Percentiles rank a stretch among this genome's conserved stretches.
These are phyloP conservation scores for Carcharodon carcharias DNA, from an alignment of 2,797 vertebrate genomes.

Conservation along the genomic window DNA sequence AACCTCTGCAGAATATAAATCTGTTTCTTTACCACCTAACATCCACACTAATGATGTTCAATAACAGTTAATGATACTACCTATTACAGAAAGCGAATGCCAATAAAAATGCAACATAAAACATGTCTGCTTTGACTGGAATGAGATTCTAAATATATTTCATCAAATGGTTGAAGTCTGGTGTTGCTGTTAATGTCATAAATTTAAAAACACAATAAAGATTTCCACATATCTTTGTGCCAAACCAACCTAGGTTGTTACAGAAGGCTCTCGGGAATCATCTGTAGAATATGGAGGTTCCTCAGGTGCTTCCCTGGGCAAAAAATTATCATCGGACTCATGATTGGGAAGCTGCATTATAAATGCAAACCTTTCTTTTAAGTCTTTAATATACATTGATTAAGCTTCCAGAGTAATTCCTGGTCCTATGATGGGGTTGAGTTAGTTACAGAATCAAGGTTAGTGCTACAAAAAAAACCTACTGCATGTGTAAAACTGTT, in stretches of 20 bases:
- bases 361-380: background rate
- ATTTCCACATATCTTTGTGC: background rate
- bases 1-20: constrained; percentile 17
- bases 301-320: background rate
- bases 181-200: background rate
- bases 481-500: background rate
- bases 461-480: background rate
- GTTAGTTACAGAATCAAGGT: background rate
- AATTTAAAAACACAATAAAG: background rate
- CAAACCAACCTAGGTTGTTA: background rate
- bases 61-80: constrained; percentile 28
- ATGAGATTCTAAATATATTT: constrained; percentile 24
- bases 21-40: constrained; percentile 24
- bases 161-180: background rate
- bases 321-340: background rate
- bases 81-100: constrained; percentile 11
- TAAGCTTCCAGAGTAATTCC: background rate
- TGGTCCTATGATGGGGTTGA: background rate
- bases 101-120: constrained; percentile 32
- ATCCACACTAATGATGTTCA: constrained; percentile 29
- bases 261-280: background rate
- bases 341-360: background rate
- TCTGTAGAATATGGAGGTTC: background rate
- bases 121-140: constrained; percentile 23
- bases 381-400: background rate